Percentiles rank a stretch among this genome's conserved stretches.
phyloP scores from a whole-genome alignment of 2,888 invertebrate genomes.

The Nemotelus pantherinus region DNA sequence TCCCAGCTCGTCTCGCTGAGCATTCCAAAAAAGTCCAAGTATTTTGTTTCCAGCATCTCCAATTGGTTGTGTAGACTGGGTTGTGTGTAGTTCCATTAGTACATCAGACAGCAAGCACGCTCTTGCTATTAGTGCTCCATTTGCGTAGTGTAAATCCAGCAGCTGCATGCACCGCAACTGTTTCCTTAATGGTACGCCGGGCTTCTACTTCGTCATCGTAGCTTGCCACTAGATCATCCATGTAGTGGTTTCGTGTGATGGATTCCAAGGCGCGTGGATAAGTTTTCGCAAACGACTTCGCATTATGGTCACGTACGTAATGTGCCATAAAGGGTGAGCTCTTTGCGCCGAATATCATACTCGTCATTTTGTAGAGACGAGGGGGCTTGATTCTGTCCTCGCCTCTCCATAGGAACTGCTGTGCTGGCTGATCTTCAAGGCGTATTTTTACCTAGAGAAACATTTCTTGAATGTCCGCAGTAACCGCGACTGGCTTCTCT shows the following conservation, averaged over 20 bases:
- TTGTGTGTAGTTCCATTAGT: neutral
- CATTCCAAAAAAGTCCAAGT: constrained; percentile 7
- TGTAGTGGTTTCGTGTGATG: constrained; percentile 15
- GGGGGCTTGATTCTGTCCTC: neutral
- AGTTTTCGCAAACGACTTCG: neutral
- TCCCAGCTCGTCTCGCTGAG: constrained; percentile 10
- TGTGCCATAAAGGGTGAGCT: constrained; percentile 16
- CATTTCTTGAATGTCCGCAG: constrained; percentile 8
- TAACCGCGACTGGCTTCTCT: constrained; percentile 6
- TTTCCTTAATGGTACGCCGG: constrained; percentile 11
- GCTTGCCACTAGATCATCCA: constrained; percentile 11
- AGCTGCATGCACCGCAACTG: neutral
- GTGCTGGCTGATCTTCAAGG: neutral
- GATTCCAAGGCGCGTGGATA: neutral
- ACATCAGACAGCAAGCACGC: neutral
- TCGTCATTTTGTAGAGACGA: neutral
- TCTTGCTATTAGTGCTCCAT: neutral
- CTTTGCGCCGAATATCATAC: constrained; percentile 17
- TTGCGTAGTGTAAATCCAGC: constrained; percentile 7
- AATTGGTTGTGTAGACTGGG: neutral
- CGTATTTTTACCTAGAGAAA: neutral
- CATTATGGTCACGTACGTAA: constrained; percentile 18
- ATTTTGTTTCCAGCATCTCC: neutral
- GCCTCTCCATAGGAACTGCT: constrained; percentile 18
- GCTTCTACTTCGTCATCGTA: constrained; percentile 15